A percentile compares a stretch with the other conserved stretches of the same genome.
Evolutionary conservation across 2,113 vertebrate species (phyloP).

Genomic region (Trogon surrucura): DNA sequence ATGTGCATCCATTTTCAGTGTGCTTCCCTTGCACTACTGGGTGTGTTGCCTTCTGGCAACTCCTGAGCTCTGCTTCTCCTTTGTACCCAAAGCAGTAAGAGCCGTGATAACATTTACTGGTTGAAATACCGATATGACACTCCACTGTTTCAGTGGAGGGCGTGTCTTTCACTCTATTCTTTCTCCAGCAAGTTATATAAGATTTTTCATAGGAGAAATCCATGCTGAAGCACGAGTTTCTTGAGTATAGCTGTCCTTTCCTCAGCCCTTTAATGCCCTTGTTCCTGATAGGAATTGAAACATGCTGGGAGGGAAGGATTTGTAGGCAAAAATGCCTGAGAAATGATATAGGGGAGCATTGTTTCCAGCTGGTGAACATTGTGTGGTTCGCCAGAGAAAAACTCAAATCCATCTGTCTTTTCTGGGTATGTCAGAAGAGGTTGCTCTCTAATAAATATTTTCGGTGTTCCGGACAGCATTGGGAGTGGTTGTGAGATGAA

Average conservation of each 20-base stretch:
- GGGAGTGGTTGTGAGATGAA: neutral
- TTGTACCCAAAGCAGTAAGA: neutral
- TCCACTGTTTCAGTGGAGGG: neutral
- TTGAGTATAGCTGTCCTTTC: neutral
- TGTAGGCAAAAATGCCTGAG: constrained; percentile 22
- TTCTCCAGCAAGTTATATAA: neutral
- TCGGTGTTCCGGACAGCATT: neutral
- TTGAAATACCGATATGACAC: neutral
- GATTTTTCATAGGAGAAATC: neutral
- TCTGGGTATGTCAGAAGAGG: neutral
- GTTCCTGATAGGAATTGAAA: neutral
- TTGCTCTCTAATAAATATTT: neutral
- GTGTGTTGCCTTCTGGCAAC: neutral
- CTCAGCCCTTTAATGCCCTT: constrained; percentile 23
- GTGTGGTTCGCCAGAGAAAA: constrained; percentile 33
- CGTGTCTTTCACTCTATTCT: neutral
- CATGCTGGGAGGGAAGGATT: constrained; percentile 13
- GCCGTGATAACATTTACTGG: neutral
- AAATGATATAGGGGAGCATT: constrained; percentile 24
- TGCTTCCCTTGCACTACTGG: neutral
- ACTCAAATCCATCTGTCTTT: constrained; percentile 50
- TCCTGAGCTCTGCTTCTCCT: neutral
- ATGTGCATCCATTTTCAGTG: neutral
- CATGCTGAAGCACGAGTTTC: neutral
- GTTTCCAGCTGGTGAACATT: constrained; percentile 54